Evolutionary conservation across 2,888 invertebrate genomes (phyloP).

Genomic region (Drosophila helvetica): DNA sequence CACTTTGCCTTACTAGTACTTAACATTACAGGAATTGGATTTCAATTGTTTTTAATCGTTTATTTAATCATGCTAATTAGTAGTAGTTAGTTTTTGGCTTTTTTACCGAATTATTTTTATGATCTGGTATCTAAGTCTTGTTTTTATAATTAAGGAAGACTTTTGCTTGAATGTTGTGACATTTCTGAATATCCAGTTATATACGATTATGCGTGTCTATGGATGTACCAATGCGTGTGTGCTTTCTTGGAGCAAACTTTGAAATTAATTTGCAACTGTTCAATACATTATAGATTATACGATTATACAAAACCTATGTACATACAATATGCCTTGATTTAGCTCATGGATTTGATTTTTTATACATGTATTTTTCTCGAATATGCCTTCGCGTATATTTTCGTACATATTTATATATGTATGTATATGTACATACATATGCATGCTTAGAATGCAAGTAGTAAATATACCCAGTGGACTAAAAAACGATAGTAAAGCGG

Average conservation of each 20-base stretch:
- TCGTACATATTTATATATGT: not conserved
- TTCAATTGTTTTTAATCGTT: not conserved
- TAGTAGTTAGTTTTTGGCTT: not conserved
- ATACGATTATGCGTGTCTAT: not conserved
- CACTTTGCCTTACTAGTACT: not conserved
- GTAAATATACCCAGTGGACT: too few species aligned
- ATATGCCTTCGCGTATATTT: not conserved
- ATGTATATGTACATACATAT: not conserved
- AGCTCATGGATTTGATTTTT: not conserved
- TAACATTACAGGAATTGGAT: not conserved
- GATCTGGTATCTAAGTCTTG: not conserved
- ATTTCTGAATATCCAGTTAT: not conserved
- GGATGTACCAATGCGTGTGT: not conserved
- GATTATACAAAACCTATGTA: not conserved
- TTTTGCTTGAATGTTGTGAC: not conserved
- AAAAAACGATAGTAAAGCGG: too few species aligned
- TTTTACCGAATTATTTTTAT: not conserved
- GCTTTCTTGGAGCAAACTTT: not conserved
- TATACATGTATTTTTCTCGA: not conserved
- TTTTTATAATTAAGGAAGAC: not conserved
- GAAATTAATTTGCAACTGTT: not conserved
- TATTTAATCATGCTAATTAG: constrained; percentile 1
- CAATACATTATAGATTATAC: not conserved
- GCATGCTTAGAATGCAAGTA: not conserved
- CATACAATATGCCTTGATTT: not conserved